Evolutionary conservation across 2,113 vertebrate genomes (phyloP), one percentile per base, ranked within the genome.

Genomic region (Salvelinus fontinalis): DNA sequence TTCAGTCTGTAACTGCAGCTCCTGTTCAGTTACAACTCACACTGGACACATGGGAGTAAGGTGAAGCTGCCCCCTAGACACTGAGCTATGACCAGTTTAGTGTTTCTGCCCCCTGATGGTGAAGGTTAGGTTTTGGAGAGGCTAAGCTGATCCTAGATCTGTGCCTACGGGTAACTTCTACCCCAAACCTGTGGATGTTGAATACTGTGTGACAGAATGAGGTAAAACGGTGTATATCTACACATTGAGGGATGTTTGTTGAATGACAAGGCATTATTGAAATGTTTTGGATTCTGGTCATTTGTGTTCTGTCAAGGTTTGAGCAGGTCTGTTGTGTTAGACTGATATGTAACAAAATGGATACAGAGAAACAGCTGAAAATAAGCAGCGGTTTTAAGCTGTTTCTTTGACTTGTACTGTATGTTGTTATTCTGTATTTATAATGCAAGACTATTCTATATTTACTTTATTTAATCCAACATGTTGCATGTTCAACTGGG

Each of bases 321-420:
- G 8, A 48, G 51, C 44, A 14, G 13, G 70, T 57, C 27, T 74
- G 72, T 76, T 81, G 57, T 71, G 68, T 64, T 70, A 27, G 66
- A 62, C 22, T 82, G 86, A 81, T 88, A 67, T 64, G 77, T 4
- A 81, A 27, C 74, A 83, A 80, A 75, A 54, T 57, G 75, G 73
- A 78, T 75, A 83, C 78, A 74, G 78, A 83, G 84, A 90, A 87
- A 89, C 81, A 24, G 81, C 82, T 84, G 70, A 75, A 85, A 89
- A 88, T 78, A 20, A 75, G 87, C 90, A 92, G 86, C 87, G 13
- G 81, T 88, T 92, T 86, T 75, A 8, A 82, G 84, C 77, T 16
- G 82, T 87, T 90, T 88, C 76, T 86, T 75, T 82, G 57, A 65
- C n/a, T 51, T 87, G 9, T 68, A 76, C n/a, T 79, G 71, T 79